Evolutionary conservation across 2,888 invertebrate genomes (phyloP).

Genomic region (Eucriotettix oculatus): DNA sequence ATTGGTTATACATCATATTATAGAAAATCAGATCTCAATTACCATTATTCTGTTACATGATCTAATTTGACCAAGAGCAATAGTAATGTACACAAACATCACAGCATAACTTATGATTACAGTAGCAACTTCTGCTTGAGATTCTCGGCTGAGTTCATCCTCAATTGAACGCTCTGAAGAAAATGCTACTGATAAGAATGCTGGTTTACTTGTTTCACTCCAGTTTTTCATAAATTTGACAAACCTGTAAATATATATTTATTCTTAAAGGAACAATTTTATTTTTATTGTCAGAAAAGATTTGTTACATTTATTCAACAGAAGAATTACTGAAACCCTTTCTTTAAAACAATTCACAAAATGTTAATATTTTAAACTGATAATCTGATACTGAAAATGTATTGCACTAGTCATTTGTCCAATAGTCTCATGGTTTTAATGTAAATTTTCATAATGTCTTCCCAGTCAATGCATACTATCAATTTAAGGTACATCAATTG

Average conservation of each 20-base stretch:
- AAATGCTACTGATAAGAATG: conserved; percentile 51
- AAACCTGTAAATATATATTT: conserved; percentile 27
- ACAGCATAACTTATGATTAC: conserved; percentile 75
- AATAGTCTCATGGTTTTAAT: no score
- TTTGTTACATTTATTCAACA: no score
- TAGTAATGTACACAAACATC: conserved; percentile 84
- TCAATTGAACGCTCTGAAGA: conserved; percentile 75
- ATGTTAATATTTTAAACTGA: no score
- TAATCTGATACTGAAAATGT: no score
- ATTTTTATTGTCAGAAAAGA: no score
- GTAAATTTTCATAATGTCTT: no score
- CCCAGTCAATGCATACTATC: no score
- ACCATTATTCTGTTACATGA: conserved; percentile 37
- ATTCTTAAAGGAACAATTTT: not conserved
- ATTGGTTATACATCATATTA: not conserved
- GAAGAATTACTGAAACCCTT: no score
- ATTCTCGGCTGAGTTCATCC: conserved; percentile 77
- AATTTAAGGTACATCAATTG: no score
- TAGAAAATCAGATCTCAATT: conserved; percentile 15
- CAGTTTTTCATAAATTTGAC: conserved; percentile 46
- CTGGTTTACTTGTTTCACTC: conserved; percentile 31
- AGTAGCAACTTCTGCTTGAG: conserved; percentile 69
- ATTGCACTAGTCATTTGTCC: no score
- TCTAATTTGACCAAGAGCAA: conserved; percentile 65
- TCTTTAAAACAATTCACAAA: no score